A percentile compares a stretch with the other conserved stretches of the same genome.
Evolutionary conservation across 2,797 vertebrate genomes (phyloP).

Genomic region (Darevskia nairensis): DNA sequence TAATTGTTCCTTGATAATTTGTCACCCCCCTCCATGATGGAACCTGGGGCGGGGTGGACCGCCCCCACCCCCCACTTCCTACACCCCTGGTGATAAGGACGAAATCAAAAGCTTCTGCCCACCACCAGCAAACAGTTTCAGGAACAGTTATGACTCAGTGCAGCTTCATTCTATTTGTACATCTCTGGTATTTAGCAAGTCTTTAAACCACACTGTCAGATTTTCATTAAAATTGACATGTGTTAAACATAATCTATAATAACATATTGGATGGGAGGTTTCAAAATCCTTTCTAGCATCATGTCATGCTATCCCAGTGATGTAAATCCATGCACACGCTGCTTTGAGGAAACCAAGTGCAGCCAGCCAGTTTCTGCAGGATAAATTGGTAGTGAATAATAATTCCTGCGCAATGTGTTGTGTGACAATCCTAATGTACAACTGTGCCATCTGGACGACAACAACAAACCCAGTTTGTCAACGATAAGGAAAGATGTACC

Average conservation of each 20-base stretch:
- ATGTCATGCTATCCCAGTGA: background rate
- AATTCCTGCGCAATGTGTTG: conserved; percentile 41
- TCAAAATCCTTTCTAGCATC: conserved; percentile 20
- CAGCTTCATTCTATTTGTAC: background rate
- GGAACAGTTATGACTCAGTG: background rate
- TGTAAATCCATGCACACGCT: conserved; percentile 43
- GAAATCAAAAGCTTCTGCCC: conserved; percentile 5
- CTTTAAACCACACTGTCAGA: background rate
- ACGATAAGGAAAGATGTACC: conserved; percentile 8
- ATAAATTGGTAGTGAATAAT: conserved; percentile 44
- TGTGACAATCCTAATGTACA: conserved; percentile 48
- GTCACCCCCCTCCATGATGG: too few relatives aligned
- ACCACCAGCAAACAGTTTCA: background rate
- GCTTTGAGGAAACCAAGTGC: conserved; percentile 6
- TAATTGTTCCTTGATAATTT: too few relatives aligned
- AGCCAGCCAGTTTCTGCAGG: conserved; percentile 14
- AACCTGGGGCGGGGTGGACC: too few relatives aligned
- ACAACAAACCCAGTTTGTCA: conserved; percentile 32
- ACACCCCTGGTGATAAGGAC: background rate
- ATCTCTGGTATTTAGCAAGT: conserved; percentile 7
- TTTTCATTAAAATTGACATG: conserved; percentile 30
- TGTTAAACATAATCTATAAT: conserved; percentile 17
- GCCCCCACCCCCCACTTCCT: too few relatives aligned
- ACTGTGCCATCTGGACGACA: conserved; percentile 45
- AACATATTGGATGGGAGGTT: conserved; percentile 18